phyloP scores from a whole-genome alignment of 1,140 invertebrate genomes.

The Calliopsis andreniformis region DNA sequence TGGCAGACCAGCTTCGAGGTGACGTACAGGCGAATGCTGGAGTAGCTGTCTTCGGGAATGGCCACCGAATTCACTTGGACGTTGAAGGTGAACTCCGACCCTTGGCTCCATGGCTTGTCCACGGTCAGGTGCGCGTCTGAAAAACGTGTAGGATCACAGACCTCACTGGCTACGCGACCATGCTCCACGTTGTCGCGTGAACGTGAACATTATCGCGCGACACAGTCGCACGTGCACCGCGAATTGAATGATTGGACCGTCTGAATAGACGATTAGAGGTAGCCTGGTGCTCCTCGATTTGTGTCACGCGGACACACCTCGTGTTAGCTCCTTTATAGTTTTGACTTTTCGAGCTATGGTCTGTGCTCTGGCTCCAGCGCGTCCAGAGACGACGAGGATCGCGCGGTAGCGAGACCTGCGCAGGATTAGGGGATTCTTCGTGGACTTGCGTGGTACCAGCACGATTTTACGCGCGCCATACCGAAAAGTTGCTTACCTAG shows the following conservation, averaged over 20 bases:
- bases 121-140: conserved; percentile 36
- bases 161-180: background rate
- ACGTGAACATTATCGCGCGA: background rate
- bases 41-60: conserved; percentile 31
- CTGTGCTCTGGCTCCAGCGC: too few species aligned
- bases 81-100: conserved; percentile 50
- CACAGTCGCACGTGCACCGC: conserved; percentile 3
- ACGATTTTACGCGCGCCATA: background rate
- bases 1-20: conserved; percentile 61
- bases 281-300: conserved; percentile 12
- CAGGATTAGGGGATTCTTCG: too few species aligned
- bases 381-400: too few species aligned
- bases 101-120: conserved; percentile 39
- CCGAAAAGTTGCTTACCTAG: conserved; percentile 47
- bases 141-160: conserved; percentile 4
- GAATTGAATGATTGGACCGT: conserved; percentile 49
- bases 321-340: background rate
- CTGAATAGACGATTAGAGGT: conserved; percentile 46
- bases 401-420: too few species aligned
- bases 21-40: conserved; percentile 39
- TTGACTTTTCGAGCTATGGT: conserved; percentile 5
- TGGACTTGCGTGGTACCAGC: too few species aligned
- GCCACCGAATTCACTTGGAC: conserved; percentile 54
- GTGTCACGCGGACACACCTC: background rate
- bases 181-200: background rate